phyloP scores from a whole-genome alignment of 2,113 vertebrate genomes.

The Chiloscyllium plagiosum region DNA sequence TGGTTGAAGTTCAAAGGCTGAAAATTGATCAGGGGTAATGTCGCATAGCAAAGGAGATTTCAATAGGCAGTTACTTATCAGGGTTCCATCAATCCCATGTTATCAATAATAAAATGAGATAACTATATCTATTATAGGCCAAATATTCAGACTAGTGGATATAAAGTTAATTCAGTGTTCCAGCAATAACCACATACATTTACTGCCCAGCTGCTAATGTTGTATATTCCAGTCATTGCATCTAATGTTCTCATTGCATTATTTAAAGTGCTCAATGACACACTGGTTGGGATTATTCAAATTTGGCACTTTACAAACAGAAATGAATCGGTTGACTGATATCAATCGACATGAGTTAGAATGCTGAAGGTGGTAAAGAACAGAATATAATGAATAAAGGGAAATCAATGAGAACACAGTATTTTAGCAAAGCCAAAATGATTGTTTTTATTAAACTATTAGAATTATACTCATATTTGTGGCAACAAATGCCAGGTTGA shows the following conservation, averaged over 20 bases:
- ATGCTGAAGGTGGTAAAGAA: neutral
- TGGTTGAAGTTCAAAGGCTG: neutral
- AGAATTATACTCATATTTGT: neutral
- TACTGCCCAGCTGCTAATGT: constrained; percentile 24
- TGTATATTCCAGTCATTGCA: constrained; percentile 17
- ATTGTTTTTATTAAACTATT: neutral
- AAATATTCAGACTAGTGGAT: constrained; percentile 8
- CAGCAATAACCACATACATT: neutral
- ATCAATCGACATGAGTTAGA: neutral
- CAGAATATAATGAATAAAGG: neutral
- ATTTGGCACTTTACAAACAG: constrained; percentile 10
- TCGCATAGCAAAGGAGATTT: neutral
- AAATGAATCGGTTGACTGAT: neutral
- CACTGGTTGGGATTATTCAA: neutral
- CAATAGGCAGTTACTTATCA: neutral
- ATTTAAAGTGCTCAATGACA: neutral
- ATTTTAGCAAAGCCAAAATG: neutral
- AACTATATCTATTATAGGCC: neutral
- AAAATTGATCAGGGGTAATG: neutral
- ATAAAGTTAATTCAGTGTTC: constrained; percentile 19
- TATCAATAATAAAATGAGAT: neutral
- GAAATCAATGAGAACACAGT: neutral
- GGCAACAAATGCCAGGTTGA: neutral
- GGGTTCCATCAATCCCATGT: neutral
- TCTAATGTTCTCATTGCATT: constrained; percentile 22